Evolutionary conservation across 2,888 invertebrate species (phyloP), one percentile per base, ranked within the genome.

Genomic region (Agrotis puta): DNA sequence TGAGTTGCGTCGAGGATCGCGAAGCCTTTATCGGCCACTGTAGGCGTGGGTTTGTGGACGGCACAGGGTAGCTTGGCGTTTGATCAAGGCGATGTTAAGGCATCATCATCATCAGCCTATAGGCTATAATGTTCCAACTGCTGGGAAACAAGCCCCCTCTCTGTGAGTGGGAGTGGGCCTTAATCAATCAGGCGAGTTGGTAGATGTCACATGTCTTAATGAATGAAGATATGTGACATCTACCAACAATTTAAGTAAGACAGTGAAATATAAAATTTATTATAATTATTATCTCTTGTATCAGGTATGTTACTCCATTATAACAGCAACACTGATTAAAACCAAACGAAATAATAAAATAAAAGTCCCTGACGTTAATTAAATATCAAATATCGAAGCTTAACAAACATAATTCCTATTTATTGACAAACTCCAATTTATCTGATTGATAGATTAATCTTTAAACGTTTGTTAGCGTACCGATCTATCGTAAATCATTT

Each of bases 361-460:
- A 50, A 53, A 47, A 45, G 20, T 50, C 2, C n/a, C 16, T 39
- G 13, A 61, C 16, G 9, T 68, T 59, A 56, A 67, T 62, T 62
- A 59, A 61, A 74, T 66, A 56, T 64, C 16, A 45, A 79, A 72
- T 39, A 57, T n/a, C 62, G 9, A 58, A 54, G 33, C 45, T 54
- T 50, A 54, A 22, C 50, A 67, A 80, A 77, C 58, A 78, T 59
- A 58, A 75, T 64, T 69, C 57, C 57, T 51, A 80, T 76, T 81
- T 65, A 78, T 81, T 77, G 47, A 53, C 51, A 64, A 81, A 74
- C 47, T 79, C 51, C 56, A 80, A 68, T 74, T 70, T 51, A 75
- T 77, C 53, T 51, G 67, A 80, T 77, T 75, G 76, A 80, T 64
- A 79, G 68, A 63, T 59, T 67, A 79, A 50, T 64, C 73, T 79